Conservation (phyloP, 1,140 invertebrate genomes). For the Drosophila murphyi region DNA sequence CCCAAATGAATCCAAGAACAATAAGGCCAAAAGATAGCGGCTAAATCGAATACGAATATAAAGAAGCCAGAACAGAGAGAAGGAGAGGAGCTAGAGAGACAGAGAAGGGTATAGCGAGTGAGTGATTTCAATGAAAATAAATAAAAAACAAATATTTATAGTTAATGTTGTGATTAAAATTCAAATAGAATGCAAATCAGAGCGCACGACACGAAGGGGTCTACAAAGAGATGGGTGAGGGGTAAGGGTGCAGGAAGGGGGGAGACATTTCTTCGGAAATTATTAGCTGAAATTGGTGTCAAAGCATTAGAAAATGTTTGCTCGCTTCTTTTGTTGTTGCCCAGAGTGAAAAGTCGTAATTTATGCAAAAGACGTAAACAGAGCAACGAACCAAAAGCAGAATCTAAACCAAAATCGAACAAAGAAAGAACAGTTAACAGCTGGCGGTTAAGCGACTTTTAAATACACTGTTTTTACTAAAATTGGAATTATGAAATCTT, state of each 20-base stretch:
- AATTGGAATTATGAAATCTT: background rate
- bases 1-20: constrained; percentile 38
- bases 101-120: constrained; percentile 10
- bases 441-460: background rate
- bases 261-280: constrained; percentile 59
- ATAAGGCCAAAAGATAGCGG: constrained; percentile 67
- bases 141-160: constrained; percentile 64
- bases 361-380: constrained; percentile 80
- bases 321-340: constrained; percentile 15
- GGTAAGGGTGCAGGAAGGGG: background rate
- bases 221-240: background rate
- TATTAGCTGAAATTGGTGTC: constrained; percentile 80
- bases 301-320: constrained; percentile 70
- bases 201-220: constrained; percentile 37
- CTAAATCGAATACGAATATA: constrained; percentile 14
- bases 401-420: constrained; percentile 30
- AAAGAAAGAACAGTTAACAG: constrained; percentile 14
- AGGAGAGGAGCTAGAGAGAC: constrained; percentile 8
- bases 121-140: constrained; percentile 60
- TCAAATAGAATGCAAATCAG: constrained; percentile 81
- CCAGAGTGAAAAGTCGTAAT: constrained; percentile 61
- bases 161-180: constrained; percentile 76
- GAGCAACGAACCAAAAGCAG: constrained; percentile 68
- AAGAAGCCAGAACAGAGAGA: constrained; percentile 16
- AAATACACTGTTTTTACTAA: background rate